Base-by-base conservation (phyloP, 2,797 vertebrate genomes). In the Tolypeutes matacus region DNA sequence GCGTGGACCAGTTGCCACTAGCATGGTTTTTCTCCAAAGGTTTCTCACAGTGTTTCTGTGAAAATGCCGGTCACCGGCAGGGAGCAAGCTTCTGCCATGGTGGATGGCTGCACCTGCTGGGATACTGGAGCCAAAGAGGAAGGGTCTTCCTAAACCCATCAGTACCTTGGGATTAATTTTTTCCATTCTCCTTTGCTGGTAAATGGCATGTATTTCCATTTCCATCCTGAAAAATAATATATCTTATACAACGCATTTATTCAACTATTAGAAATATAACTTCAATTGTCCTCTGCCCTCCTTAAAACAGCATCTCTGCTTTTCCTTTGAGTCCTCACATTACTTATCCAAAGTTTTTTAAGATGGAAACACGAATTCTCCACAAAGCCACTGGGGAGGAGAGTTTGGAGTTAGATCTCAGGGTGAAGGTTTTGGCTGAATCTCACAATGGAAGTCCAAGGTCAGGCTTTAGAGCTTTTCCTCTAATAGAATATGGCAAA, bases 171-270 rank as follows among this genome's bases (percentile, higher is more conserved):
- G 98, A 81, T 99, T 99, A 58, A 99, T 98, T 58, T 99, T 99
- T 97, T 99, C 99, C 97, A 99, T 98, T 96, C 99, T 99, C 95
- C 99, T 99, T 97, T 99, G 99, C 96, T 99, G 99, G 96, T 99
- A 98, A 97, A 99, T 99, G 96, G 99, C 99, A 51, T 99, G 99
- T 99, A 99, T 99, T 98, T 99, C 99, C 99, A 99, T 99, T 97
- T 99, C 98, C 98, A 98, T 98, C 92, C 98, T 99, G 86, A 95
- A 93, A 80, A 94, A 89, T 21, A 65, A 73, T 31, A 34, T 42
- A 49, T 67, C 90, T 91, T 77, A 73, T 3, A 75, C 21, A 72
- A 78, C 7, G 7, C 39, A 31, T 56, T 17, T 20, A 81, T 18
- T 85, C 77, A 95, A 53, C 31, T 15, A 58, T 58, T 86, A 86